Percentiles rank a stretch among this genome's conserved stretches.
Evolutionary conservation across 2,888 invertebrate species (phyloP).

Genomic region (Cerceris ruficornis): DNA sequence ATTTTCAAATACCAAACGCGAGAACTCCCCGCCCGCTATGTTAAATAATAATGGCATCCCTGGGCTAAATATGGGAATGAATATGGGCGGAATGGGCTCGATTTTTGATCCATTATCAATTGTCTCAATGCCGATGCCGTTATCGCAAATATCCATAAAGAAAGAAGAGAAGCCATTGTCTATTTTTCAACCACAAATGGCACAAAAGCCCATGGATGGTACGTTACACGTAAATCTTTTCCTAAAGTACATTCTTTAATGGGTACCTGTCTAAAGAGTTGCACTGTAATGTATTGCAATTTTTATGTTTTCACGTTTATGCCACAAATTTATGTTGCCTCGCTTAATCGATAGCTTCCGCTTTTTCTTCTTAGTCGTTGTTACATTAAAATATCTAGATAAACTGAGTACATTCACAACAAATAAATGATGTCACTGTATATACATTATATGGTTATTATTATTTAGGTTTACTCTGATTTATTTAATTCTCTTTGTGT

Average conservation of each 20-base stretch:
- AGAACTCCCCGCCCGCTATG: slow-evolving; percentile 80
- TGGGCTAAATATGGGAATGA: slow-evolving; percentile 81
- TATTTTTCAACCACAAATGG: slow-evolving; percentile 85
- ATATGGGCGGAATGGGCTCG: slow-evolving; percentile 84
- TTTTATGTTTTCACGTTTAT: neutral
- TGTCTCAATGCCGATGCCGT: slow-evolving; percentile 78
- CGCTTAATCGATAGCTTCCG: no score
- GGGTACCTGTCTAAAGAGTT: neutral
- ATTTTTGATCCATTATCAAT: slow-evolving; percentile 86
- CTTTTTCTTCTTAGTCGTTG: no score
- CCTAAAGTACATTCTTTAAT: neutral
- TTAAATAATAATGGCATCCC: slow-evolving; percentile 83
- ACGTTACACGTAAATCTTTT: slow-evolving; percentile 55
- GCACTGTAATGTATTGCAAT: no score
- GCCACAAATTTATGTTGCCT: neutral
- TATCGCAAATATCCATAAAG: slow-evolving; percentile 82
- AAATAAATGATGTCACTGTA: no score
- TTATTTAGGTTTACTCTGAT: neutral
- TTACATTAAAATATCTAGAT: no score
- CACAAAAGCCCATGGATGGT: slow-evolving; percentile 79
- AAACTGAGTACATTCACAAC: no score
- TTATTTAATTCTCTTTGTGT: neutral
- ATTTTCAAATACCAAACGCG: slow-evolving; percentile 82
- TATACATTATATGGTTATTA: no score
- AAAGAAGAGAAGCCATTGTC: slow-evolving; percentile 86